Percentiles rank a stretch among this genome's conserved stretches.
phyloP scores from a whole-genome alignment of 2,113 vertebrate genomes.

The Nycticryphes semicollaris region DNA sequence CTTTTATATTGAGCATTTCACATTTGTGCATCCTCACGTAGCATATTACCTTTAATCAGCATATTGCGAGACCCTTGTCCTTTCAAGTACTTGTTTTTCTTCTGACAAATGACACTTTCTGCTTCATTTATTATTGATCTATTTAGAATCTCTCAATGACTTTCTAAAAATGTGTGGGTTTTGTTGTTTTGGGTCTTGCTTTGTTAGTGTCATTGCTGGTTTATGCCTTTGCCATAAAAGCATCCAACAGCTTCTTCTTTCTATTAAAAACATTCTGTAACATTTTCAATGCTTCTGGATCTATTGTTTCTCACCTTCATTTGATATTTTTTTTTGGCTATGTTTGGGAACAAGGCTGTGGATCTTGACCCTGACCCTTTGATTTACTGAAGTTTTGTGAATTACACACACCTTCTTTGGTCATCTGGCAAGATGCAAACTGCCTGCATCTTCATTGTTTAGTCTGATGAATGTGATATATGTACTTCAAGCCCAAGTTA shows the following conservation, averaged over 20 bases:
- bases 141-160: neutral
- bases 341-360: neutral
- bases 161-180: neutral
- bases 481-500: neutral
- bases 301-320: neutral
- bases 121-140: neutral
- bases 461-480: neutral
- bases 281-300: neutral
- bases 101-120: neutral
- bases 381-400: neutral
- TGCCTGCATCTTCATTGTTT: neutral
- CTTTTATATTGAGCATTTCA: neutral
- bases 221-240: neutral
- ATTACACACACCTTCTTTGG: neutral
- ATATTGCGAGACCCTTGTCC: neutral
- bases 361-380: neutral
- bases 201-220: neutral
- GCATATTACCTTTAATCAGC: neutral
- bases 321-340: neutral
- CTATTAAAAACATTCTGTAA: neutral
- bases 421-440: neutral
- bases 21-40: neutral
- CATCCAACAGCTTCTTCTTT: neutral
- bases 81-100: conserved; percentile 1
- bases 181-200: neutral